Conservation (phyloP, 2,888 invertebrate genomes). For the Alcis repandata region DNA sequence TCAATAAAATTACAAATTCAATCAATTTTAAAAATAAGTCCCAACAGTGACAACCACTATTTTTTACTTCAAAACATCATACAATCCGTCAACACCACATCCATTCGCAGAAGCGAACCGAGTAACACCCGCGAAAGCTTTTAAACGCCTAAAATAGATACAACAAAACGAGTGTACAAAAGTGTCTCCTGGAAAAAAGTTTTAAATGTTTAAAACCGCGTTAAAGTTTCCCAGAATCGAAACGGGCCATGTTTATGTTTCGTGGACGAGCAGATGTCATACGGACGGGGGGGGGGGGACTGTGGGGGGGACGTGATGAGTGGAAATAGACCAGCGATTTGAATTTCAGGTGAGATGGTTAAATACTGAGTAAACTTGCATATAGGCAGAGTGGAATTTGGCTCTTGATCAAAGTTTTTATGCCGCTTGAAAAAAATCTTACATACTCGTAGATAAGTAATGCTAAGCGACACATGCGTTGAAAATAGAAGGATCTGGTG, state of each 20-base stretch:
- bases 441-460: no score
- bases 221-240: conserved; percentile 82
- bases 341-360: conserved; percentile 31
- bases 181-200: conserved; percentile 77
- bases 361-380: not conserved
- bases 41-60: not conserved
- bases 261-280: conserved; percentile 74
- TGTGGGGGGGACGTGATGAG: conserved; percentile 28
- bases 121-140: conserved; percentile 42
- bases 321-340: conserved; percentile 34
- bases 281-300: conserved; percentile 47
- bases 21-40: not conserved
- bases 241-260: conserved; percentile 79
- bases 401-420: no score
- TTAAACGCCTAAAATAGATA: conserved; percentile 57
- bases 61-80: not conserved
- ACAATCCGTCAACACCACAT: conserved; percentile 2
- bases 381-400: no score
- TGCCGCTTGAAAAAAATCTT: no score
- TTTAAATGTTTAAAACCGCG: conserved; percentile 70
- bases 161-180: conserved; percentile 57
- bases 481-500: not conserved
- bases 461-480: no score
- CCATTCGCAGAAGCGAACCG: conserved; percentile 40
- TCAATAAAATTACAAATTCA: no score